These are phyloP conservation scores for Polypterus bichir DNA, from an alignment of 2,113 vertebrate genomes.

Conservation along the genomic window DNA sequence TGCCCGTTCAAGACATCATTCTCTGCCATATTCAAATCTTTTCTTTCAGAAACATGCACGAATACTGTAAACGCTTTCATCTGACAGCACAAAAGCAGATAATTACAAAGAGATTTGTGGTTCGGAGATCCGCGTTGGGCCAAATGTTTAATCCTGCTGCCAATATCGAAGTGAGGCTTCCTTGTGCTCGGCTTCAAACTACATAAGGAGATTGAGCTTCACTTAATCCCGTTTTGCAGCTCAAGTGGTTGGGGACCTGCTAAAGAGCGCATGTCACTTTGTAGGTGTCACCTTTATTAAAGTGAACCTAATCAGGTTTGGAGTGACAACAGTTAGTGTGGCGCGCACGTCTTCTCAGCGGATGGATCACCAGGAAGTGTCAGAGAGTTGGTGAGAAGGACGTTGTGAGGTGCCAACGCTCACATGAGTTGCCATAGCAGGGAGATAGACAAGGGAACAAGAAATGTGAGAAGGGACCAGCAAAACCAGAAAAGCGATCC, in stretches of 20 bases:
- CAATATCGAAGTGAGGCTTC: conserved; percentile 44
- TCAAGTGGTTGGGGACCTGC: conserved; percentile 23
- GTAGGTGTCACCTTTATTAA: no score
- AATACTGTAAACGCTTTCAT: conserved; percentile 31
- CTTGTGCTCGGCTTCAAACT: conserved; percentile 38
- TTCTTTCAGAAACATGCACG: conserved; percentile 28
- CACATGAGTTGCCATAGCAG: no score
- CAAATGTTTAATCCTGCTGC: conserved; percentile 48
- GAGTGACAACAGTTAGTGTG: no score
- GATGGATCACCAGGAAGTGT: no score
- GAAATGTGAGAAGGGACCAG: no score
- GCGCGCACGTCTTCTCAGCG: no score
- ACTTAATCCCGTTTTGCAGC: conserved; percentile 45
- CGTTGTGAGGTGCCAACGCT: no score
- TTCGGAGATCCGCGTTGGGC: conserved; percentile 36
- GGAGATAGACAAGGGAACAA: no score
- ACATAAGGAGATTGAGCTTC: conserved; percentile 44
- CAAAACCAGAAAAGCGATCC: no score
- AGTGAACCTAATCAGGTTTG: no score
- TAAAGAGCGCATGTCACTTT: no score
- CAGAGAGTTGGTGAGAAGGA: no score
- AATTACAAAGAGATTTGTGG: conserved; percentile 31
- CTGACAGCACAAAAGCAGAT: conserved; percentile 28
- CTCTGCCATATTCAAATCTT: conserved; percentile 30
- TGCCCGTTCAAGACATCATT: conserved; percentile 35